phyloP scores from a whole-genome alignment of 2,888 invertebrate species.

The Esperia sulphurella region DNA sequence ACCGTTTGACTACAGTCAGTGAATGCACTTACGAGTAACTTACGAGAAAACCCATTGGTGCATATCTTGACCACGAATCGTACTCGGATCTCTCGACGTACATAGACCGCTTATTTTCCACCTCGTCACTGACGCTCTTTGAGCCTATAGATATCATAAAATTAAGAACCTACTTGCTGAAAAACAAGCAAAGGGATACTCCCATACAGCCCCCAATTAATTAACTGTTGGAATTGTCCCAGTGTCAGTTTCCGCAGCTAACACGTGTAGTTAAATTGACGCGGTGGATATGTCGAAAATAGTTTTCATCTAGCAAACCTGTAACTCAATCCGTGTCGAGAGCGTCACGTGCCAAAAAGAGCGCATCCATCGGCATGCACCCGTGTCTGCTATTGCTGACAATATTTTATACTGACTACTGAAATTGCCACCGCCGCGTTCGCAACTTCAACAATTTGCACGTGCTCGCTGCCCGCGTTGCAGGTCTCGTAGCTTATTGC shows the following conservation, averaged over 20 bases:
- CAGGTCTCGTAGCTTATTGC: too few relatives aligned
- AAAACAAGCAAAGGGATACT: too few relatives aligned
- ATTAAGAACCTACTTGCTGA: too few relatives aligned
- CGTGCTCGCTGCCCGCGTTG: conserved; percentile 34
- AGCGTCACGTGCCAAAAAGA: conserved; percentile 51
- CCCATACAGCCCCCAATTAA: not conserved
- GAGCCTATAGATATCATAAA: too few relatives aligned
- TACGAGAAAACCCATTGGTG: too few relatives aligned
- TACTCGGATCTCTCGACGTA: too few relatives aligned
- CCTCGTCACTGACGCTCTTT: too few relatives aligned
- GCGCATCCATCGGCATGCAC: conserved; percentile 40
- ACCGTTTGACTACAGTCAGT: too few relatives aligned
- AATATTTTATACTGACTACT: conserved; percentile 65
- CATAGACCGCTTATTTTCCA: too few relatives aligned
- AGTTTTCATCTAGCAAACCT: conserved; percentile 14
- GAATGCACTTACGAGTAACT: too few relatives aligned
- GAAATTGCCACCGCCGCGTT: conserved; percentile 65
- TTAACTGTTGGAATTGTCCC: not conserved
- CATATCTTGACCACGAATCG: too few relatives aligned
- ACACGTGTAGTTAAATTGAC: conserved; percentile 10
- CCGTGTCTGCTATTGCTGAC: conserved; percentile 46
- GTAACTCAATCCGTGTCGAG: conserved; percentile 28
- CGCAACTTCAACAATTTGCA: conserved; percentile 71
- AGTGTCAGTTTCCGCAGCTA: conserved; percentile 3
- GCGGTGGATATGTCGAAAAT: conserved; percentile 17